Percentiles rank a stretch among this genome's conserved stretches.
Evolutionary conservation across 2,888 invertebrate genomes (phyloP).

Genomic region (Molorchus minor): DNA sequence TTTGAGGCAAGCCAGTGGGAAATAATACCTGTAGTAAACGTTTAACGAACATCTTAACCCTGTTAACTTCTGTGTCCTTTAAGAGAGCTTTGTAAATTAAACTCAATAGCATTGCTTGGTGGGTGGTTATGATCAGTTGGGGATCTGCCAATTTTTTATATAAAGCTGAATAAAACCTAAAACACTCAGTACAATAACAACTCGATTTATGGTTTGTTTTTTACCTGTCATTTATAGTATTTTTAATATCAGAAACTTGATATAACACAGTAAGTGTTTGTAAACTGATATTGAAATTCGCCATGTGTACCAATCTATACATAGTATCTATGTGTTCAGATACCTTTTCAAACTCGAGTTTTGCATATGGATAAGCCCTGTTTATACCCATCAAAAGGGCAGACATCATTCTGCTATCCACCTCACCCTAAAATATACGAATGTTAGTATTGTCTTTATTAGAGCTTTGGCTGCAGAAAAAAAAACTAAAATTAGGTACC

Average conservation of each 20-base stretch:
- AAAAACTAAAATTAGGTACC: too few relatives aligned
- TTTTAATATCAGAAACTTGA: constrained; percentile 68
- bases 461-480: too few relatives aligned
- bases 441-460: background rate
- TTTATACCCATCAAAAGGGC: constrained; percentile 85
- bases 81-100: constrained; percentile 86
- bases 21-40: constrained; percentile 73
- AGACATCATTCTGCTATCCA: constrained; percentile 85
- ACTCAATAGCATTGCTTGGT: constrained; percentile 84
- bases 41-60: constrained; percentile 88
- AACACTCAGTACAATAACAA: too few relatives aligned
- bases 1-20: background rate
- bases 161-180: constrained; percentile 85
- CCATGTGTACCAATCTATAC: constrained; percentile 82
- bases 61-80: constrained; percentile 74
- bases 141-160: constrained; percentile 87
- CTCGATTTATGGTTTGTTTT: background rate
- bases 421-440: constrained; percentile 68
- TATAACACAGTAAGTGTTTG: constrained; percentile 69
- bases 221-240: constrained; percentile 69
- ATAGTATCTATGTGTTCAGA: constrained; percentile 77
- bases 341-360: constrained; percentile 68
- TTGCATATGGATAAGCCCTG: constrained; percentile 84
- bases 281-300: constrained; percentile 75
- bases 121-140: constrained; percentile 73